phyloP scores from a whole-genome alignment of 2,113 vertebrate genomes.

The Tursiops truncatus region DNA sequence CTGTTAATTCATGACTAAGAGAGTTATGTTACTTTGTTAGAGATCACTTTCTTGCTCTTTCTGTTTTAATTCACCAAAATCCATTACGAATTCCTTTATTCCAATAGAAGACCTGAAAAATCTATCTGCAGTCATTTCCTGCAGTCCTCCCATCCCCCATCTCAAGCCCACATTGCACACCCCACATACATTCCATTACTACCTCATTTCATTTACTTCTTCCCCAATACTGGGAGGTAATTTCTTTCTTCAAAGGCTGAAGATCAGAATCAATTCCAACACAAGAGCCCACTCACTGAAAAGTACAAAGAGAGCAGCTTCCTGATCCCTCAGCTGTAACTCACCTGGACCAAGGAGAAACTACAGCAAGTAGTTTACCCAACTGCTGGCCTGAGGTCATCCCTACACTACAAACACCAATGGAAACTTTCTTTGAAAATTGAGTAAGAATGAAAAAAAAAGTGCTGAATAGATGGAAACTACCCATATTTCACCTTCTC shows the following conservation, averaged over 20 bases:
- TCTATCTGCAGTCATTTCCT: not conserved
- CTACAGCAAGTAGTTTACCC: not conserved
- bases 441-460: not conserved
- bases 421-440: not conserved
- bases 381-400: not conserved
- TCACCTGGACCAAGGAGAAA: not conserved
- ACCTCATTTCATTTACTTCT: not conserved
- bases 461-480: not conserved
- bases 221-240: not conserved
- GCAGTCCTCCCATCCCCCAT: too few species aligned
- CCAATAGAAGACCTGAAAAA: not conserved
- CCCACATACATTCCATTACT: not conserved
- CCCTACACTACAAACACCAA: not conserved
- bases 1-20: not conserved
- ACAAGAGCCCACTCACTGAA: not conserved
- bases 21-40: not conserved
- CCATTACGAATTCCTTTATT: not conserved
- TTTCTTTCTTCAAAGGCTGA: not conserved
- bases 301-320: not conserved
- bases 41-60: not conserved
- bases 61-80: constrained; percentile 24
- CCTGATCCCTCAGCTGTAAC: not conserved
- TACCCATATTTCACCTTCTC: not conserved
- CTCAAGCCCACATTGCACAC: not conserved
- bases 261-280: not conserved